phyloP scores from a whole-genome alignment of 64 coral and sea anemone genomes.

The Montipora capricornis region DNA sequence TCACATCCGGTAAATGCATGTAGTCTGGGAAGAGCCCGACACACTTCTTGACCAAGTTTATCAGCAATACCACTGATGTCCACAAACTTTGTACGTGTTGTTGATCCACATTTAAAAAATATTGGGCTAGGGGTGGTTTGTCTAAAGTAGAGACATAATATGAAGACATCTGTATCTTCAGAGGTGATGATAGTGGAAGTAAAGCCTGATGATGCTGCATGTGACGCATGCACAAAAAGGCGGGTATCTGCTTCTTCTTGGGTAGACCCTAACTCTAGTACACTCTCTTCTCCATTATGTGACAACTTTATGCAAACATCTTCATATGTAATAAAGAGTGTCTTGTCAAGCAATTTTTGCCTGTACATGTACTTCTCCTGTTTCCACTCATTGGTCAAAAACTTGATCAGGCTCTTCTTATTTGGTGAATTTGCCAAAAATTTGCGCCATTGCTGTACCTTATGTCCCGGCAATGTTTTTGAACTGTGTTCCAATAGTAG shows the following conservation, averaged over 20 bases:
- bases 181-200: too few species aligned
- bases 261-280: not conserved
- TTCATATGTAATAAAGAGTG: conserved; percentile 5
- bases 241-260: conserved; percentile 41
- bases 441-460: conserved; percentile 39
- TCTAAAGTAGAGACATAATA: too few species aligned
- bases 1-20: too few species aligned
- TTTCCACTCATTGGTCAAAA: conserved; percentile 21
- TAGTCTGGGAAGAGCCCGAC: too few species aligned
- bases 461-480: not conserved
- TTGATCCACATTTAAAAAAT: too few species aligned
- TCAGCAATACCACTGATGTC: too few species aligned
- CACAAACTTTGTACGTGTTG: too few species aligned
- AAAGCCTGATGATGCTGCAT: not conserved
- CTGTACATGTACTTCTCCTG: not conserved
- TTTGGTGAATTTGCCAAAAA: conserved; percentile 20
- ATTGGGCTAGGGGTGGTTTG: too few species aligned
- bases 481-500: not conserved
- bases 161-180: too few species aligned
- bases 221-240: conserved; percentile 10
- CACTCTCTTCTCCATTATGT: not conserved
- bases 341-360: not conserved
- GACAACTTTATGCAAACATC: conserved; percentile 7
- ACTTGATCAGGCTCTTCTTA: conserved; percentile 31
- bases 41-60: too few species aligned